Evolutionary conservation across 2,797 vertebrate species (phyloP).

Genomic region (Toxotes lorentzi): DNA sequence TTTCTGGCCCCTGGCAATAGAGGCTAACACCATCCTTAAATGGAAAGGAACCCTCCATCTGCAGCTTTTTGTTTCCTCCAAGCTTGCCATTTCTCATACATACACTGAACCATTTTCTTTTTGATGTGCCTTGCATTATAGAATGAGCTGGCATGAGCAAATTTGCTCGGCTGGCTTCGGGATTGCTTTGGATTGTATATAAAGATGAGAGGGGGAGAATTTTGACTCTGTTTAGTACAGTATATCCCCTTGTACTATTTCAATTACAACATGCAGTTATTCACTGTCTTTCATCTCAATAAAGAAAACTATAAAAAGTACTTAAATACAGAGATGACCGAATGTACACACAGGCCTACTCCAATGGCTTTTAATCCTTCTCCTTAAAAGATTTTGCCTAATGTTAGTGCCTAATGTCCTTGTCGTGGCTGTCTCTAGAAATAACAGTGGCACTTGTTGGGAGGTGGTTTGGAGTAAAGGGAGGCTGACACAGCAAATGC

Average conservation of each 20-base stretch:
- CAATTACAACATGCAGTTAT: background rate
- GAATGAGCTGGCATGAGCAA: slow-evolving; percentile 44
- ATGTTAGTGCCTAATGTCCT: background rate
- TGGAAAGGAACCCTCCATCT: slow-evolving; percentile 58
- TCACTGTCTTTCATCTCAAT: slow-evolving; percentile 3
- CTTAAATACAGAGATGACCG: background rate
- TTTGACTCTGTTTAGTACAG: slow-evolving; percentile 8
- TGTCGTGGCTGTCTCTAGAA: slow-evolving; percentile 7
- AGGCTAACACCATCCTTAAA: slow-evolving; percentile 65
- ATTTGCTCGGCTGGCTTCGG: slow-evolving; percentile 52
- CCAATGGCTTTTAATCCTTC: slow-evolving; percentile 5
- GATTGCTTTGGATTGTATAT: slow-evolving; percentile 52
- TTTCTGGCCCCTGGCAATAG: slow-evolving; percentile 67
- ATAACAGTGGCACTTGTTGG: slow-evolving; percentile 15
- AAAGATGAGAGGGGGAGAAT: slow-evolving; percentile 19
- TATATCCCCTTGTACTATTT: background rate
- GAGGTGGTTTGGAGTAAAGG: slow-evolving; percentile 14
- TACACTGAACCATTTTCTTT: slow-evolving; percentile 58
- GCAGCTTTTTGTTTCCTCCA: slow-evolving; percentile 59
- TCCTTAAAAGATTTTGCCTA: background rate
- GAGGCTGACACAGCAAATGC: slow-evolving; percentile 27
- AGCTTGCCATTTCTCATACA: slow-evolving; percentile 57
- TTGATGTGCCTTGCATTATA: slow-evolving; percentile 38
- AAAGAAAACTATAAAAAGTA: slow-evolving; percentile 23
- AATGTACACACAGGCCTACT: background rate